These are phyloP conservation scores for Onychorhynchus coronatus DNA, from an alignment of 2,113 vertebrate species.

Conservation along the genomic window DNA sequence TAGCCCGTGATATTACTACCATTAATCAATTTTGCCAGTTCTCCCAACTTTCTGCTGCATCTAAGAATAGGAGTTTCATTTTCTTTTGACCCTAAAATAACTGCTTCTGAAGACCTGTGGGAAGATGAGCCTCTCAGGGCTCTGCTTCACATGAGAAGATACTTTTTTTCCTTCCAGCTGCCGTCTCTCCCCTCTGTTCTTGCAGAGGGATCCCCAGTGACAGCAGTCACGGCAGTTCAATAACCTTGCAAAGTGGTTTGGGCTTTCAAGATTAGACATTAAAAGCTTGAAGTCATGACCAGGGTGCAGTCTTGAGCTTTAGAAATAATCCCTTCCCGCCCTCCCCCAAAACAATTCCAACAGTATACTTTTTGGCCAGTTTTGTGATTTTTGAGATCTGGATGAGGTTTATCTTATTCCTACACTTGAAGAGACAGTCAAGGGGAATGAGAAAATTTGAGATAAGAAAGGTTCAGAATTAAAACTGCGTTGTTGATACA, in stretches of 20 bases:
- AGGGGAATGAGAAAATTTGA: neutral
- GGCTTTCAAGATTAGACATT: neutral
- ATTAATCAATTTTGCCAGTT: neutral
- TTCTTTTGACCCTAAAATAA: neutral
- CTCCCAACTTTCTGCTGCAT: neutral
- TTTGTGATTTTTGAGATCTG: neutral
- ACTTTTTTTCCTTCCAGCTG: neutral
- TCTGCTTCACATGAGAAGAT: neutral
- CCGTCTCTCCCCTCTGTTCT: neutral
- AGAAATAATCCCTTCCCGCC: neutral
- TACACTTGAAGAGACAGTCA: neutral
- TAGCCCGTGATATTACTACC: neutral
- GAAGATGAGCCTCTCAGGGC: neutral
- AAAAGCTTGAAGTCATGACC: neutral
- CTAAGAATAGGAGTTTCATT: rapidly evolving
- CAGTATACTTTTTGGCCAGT: neutral
- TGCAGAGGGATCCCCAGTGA: neutral
- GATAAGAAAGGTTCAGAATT: neutral
- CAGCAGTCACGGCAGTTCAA: neutral
- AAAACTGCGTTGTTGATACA: neutral
- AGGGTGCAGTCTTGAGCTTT: neutral
- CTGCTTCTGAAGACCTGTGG: neutral
- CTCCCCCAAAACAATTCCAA: neutral
- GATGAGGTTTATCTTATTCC: neutral
- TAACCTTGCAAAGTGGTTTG: neutral